A percentile compares a stretch with the other conserved stretches of the same genome.
Conservation (phyloP, 2,888 invertebrate genomes). For the Aquatica leii region DNA sequence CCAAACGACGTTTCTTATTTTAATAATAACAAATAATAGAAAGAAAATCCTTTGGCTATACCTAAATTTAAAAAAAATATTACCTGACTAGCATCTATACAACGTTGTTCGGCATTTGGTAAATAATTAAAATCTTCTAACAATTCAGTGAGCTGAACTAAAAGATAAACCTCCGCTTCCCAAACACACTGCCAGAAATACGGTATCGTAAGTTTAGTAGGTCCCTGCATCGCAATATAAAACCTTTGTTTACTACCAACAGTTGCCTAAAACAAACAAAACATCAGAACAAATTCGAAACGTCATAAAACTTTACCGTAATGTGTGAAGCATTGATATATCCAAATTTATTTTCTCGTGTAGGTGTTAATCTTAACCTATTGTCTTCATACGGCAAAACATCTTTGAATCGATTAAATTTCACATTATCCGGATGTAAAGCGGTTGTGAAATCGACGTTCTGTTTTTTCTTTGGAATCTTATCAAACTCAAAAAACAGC, state of each 20-base stretch:
- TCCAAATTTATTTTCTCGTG: conserved; percentile 83
- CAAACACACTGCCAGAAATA: conserved; percentile 90
- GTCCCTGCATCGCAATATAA: conserved; percentile 83
- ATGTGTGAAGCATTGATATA: conserved; percentile 94
- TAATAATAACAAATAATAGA: too few species aligned
- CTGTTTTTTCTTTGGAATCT: conserved; percentile 78
- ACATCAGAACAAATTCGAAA: too few species aligned
- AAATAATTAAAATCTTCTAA: conserved; percentile 67
- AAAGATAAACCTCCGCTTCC: conserved; percentile 85
- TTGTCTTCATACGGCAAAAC: conserved; percentile 92
- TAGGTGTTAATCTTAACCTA: conserved; percentile 81
- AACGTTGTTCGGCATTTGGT: conserved; percentile 66
- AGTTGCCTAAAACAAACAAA: conserved; percentile 78
- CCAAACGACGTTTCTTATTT: too few species aligned
- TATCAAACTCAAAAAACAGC: conserved; percentile 85
- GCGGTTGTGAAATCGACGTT: conserved; percentile 78
- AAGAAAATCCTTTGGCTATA: too few species aligned
- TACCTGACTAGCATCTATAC: conserved; percentile 74
- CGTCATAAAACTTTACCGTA: too few species aligned
- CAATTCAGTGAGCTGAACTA: conserved; percentile 77
- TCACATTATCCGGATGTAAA: conserved; percentile 72
- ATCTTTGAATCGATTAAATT: conserved; percentile 68
- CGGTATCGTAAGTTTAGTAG: conserved; percentile 66
- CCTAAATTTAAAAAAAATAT: too few species aligned
- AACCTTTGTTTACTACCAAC: conserved; percentile 84